Conservation (phyloP, 2,113 vertebrate genomes). For the Nyctibius bracteatus region DNA sequence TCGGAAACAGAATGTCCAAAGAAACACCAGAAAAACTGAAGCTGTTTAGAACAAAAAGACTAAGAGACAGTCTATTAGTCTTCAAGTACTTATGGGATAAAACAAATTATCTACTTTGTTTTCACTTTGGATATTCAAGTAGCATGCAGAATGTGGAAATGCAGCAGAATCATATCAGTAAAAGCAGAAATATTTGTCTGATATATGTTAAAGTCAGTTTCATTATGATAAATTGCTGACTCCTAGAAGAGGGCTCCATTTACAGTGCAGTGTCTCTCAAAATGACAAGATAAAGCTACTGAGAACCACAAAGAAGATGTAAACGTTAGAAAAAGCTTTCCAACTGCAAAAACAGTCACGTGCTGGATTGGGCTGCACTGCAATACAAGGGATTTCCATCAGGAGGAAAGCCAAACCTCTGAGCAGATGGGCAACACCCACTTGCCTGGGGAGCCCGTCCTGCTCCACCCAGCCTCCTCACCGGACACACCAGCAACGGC, state of each 20-base stretch:
- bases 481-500: rapidly evolving
- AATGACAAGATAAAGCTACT: background rate
- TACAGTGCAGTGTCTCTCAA: background rate
- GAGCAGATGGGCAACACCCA: rapidly evolving
- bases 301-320: background rate
- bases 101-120: background rate
- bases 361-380: background rate
- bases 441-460: background rate
- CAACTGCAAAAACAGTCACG: background rate
- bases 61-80: background rate
- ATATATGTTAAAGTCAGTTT: background rate
- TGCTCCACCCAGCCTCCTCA: background rate
- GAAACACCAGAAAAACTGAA: background rate
- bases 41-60: background rate
- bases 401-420: background rate
- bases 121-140: background rate
- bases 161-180: background rate
- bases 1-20: background rate
- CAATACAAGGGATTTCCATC: background rate
- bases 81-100: background rate
- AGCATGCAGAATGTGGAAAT: background rate
- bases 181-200: background rate
- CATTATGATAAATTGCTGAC: background rate
- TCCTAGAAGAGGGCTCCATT: background rate
- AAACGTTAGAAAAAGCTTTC: background rate